phyloP scores from a whole-genome alignment of 1,140 invertebrate species.

The Micrasema minimum region DNA sequence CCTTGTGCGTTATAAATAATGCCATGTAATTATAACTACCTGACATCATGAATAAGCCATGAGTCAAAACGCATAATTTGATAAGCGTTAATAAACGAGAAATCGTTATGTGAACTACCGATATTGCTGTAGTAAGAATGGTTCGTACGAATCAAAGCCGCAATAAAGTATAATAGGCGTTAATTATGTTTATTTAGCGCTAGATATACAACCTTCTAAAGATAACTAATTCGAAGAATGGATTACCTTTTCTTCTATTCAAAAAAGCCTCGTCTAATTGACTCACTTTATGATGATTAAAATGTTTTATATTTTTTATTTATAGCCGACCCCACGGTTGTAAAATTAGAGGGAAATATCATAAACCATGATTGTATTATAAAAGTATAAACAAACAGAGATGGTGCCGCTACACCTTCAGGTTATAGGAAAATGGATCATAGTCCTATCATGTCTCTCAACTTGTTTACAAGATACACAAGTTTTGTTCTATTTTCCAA shows the following conservation, averaged over 20 bases:
- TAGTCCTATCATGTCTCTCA: neutral
- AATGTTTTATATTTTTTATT: slow-evolving; percentile 49
- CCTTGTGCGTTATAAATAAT: slow-evolving; percentile 1
- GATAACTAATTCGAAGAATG: neutral
- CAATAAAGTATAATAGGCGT: slow-evolving; percentile 19
- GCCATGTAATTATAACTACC: neutral
- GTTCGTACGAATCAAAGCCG: slow-evolving; percentile 3
- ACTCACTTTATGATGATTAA: slow-evolving; percentile 47
- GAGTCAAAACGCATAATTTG: neutral
- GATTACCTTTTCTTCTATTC: too few relatives aligned
- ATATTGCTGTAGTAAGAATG: too few relatives aligned
- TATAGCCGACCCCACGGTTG: slow-evolving; percentile 28
- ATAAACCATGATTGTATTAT: slow-evolving; percentile 49
- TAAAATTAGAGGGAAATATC: slow-evolving; percentile 53
- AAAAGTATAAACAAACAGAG: slow-evolving; percentile 51
- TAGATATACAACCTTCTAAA: slow-evolving; percentile 28
- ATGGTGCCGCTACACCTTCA: slow-evolving; percentile 37
- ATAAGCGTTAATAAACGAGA: neutral
- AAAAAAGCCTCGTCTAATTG: slow-evolving; percentile 34
- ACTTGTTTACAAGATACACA: slow-evolving; percentile 15
- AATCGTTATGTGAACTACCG: too few relatives aligned
- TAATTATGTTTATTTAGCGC: slow-evolving; percentile 25
- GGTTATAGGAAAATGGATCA: neutral
- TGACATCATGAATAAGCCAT: neutral
- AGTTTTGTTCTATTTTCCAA: neutral